Conservation (phyloP, 2,888 invertebrate genomes). For the Drosophila aldrichi region DNA sequence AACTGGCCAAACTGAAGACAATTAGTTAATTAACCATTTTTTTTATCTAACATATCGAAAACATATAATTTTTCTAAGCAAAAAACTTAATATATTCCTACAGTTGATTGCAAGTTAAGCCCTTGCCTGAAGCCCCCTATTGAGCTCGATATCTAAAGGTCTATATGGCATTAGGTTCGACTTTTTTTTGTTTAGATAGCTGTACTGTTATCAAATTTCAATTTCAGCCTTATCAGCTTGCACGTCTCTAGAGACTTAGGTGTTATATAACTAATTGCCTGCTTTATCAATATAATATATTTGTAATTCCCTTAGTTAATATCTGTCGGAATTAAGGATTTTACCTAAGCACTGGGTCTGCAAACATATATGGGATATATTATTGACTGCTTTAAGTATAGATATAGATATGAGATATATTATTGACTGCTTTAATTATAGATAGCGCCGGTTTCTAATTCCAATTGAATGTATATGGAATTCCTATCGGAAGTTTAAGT, state of each 20-base stretch:
- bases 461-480: not conserved
- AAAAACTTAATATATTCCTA: not conserved
- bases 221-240: not conserved
- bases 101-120: constrained; percentile 5
- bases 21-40: not conserved
- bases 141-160: constrained; percentile 1
- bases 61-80: no score
- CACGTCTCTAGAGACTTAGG: not conserved
- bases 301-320: not conserved
- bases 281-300: constrained; percentile 5
- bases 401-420: no score
- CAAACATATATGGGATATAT: not conserved
- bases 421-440: no score
- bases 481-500: no score
- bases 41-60: not conserved
- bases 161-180: not conserved
- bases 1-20: not conserved
- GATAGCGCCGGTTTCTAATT: not conserved
- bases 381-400: no score
- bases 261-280: constrained; percentile 6
- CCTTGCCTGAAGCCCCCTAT: not conserved
- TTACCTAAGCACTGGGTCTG: not conserved
- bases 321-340: not conserved
- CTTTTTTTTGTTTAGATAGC: not conserved
- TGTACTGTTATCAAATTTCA: not conserved